Evolutionary conservation across 2,888 invertebrate genomes (phyloP).

Genomic region (Plebejus argus): DNA sequence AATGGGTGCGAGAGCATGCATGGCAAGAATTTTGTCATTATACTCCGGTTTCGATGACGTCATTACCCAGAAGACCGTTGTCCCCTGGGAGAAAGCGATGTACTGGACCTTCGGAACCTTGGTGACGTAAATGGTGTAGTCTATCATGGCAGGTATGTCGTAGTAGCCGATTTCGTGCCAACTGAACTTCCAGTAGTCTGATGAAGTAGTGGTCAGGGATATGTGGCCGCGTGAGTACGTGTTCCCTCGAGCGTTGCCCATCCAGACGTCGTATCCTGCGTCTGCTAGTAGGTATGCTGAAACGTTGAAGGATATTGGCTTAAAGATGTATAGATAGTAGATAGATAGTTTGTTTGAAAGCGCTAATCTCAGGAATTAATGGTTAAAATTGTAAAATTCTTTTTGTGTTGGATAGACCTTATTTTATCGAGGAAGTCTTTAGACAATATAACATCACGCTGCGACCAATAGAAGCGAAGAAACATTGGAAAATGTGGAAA

Average conservation of each 20-base stretch:
- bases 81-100: slow-evolving; percentile 87
- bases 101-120: slow-evolving; percentile 82
- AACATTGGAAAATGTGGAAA: too few relatives aligned
- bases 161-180: slow-evolving; percentile 89
- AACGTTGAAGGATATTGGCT: slow-evolving; percentile 37
- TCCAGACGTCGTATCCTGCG: slow-evolving; percentile 89
- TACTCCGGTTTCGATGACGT: slow-evolving; percentile 79
- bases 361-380: too few relatives aligned
- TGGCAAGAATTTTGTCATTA: slow-evolving; percentile 79
- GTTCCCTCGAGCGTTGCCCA: slow-evolving; percentile 92
- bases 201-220: slow-evolving; percentile 56
- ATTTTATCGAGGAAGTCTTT: too few relatives aligned
- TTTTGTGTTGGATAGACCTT: too few relatives aligned
- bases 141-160: slow-evolving; percentile 89
- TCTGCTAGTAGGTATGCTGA: slow-evolving; percentile 86
- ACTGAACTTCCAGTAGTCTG: slow-evolving; percentile 78
- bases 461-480: too few relatives aligned
- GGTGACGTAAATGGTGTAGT: slow-evolving; percentile 81
- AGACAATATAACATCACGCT: too few relatives aligned
- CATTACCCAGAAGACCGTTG: slow-evolving; percentile 83
- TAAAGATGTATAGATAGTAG: too few relatives aligned
- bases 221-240: slow-evolving; percentile 85
- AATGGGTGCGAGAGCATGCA: slow-evolving; percentile 83
- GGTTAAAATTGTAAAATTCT: too few relatives aligned
- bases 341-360: too few relatives aligned